phyloP scores from a whole-genome alignment of 1,140 invertebrate species.

The Penaeus vannamei region DNA sequence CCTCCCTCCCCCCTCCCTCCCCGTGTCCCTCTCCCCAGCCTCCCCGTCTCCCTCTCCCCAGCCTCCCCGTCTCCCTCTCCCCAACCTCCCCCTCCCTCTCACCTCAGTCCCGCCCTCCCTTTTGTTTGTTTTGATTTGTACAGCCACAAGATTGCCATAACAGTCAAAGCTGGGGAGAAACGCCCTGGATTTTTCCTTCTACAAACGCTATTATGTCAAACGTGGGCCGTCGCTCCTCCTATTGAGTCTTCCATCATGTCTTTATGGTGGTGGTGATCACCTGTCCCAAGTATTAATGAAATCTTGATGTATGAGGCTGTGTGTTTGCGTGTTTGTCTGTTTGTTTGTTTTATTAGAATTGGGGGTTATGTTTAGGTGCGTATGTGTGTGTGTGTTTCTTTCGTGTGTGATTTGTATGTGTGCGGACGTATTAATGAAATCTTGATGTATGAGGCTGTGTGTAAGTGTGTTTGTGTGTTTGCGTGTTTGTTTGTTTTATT shows the following conservation, averaged over 20 bases:
- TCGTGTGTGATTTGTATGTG: too few relatives aligned
- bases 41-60: not conserved
- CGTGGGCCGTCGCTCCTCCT: conserved; percentile 32
- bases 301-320: not conserved
- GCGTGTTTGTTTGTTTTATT: too few relatives aligned
- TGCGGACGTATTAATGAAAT: conserved; percentile 38
- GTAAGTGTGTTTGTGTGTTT: conserved; percentile 27
- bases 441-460: conserved; percentile 9
- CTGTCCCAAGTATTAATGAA: conserved; percentile 39
- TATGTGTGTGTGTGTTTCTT: too few relatives aligned
- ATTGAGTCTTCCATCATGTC: conserved; percentile 26
- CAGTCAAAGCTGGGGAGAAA: conserved; percentile 38
- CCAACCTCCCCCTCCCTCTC: not conserved
- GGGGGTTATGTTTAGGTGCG: too few relatives aligned
- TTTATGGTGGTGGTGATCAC: conserved; percentile 33
- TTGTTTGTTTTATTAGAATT: not conserved
- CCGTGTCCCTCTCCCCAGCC: too few relatives aligned
- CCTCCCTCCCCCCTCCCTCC: too few relatives aligned
- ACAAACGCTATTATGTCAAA: conserved; percentile 53
- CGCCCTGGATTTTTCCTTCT: conserved; percentile 47
- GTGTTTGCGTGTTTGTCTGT: conserved; percentile 30
- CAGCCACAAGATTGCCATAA: conserved; percentile 46
- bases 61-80: not conserved
- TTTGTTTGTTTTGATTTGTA: conserved; percentile 62
- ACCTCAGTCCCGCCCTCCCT: not conserved